Conservation (phyloP, 2,113 vertebrate species). For the Athene noctua region DNA sequence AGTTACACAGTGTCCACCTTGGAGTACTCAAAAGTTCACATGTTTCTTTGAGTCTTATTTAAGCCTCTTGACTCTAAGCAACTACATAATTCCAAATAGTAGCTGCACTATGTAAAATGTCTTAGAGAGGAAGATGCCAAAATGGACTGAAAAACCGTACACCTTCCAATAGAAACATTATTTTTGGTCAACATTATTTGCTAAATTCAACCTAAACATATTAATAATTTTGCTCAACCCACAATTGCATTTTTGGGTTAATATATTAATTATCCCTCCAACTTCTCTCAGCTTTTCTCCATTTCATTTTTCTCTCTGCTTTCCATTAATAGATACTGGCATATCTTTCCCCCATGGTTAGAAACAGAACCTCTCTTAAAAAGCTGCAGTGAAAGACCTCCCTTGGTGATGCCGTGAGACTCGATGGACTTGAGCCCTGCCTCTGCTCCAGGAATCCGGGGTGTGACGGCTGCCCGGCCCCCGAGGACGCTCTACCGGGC, state of each 20-base stretch:
- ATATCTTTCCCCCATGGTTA: background rate
- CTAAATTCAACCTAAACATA: background rate
- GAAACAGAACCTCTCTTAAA: background rate
- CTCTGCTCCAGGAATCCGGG: background rate
- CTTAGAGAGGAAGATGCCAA: background rate
- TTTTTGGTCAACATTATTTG: slow-evolving; percentile 10
- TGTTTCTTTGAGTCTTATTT: background rate
- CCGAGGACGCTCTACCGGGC: background rate
- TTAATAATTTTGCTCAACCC: background rate
- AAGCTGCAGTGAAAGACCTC: background rate
- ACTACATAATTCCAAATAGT: background rate
- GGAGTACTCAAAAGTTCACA: background rate
- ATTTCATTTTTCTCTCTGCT: background rate
- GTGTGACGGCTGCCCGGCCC: background rate
- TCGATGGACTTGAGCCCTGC: background rate
- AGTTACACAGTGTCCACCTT: background rate
- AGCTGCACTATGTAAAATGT: background rate
- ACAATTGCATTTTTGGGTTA: background rate
- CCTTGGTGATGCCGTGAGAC: background rate
- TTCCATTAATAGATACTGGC: background rate
- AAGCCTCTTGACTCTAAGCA: background rate
- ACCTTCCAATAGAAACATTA: slow-evolving; percentile 5
- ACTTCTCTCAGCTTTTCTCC: background rate
- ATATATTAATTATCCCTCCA: background rate
- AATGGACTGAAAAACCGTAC: background rate